These are phyloP conservation scores for Haemorhous mexicanus DNA, from an alignment of 2,113 vertebrate genomes.

Conservation along the genomic window DNA sequence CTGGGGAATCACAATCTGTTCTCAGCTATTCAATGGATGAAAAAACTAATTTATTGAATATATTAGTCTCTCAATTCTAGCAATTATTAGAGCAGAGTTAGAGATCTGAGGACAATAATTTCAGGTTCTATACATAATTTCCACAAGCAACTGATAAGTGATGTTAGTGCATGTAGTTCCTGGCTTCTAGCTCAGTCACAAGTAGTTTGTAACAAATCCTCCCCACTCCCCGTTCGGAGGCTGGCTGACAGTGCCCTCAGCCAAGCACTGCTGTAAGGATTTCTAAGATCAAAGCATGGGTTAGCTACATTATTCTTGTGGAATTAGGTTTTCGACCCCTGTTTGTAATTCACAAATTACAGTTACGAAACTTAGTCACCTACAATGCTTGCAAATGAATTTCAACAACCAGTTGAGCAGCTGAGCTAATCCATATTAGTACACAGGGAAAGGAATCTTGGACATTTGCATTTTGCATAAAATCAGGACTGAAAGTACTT, in stretches of 20 bases:
- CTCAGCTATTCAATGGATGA: constrained; percentile 18
- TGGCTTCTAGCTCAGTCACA: neutral
- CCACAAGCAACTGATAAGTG: neutral
- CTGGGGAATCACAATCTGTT: constrained; percentile 49
- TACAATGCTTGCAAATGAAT: neutral
- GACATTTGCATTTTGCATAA: neutral
- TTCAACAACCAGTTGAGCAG: neutral
- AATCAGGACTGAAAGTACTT: constrained; percentile 5
- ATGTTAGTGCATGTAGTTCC: neutral
- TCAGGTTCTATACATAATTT: neutral
- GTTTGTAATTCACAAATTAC: neutral
- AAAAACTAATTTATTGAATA: constrained; percentile 42
- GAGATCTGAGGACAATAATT: constrained; percentile 26
- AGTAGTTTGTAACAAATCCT: neutral
- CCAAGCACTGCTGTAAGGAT: neutral
- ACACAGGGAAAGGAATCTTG: neutral
- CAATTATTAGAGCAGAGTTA: constrained; percentile 19
- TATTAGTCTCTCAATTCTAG: constrained; percentile 5
- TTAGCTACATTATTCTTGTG: neutral
- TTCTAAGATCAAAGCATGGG: constrained; percentile 4
- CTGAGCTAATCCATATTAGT: neutral
- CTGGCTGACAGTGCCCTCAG: neutral
- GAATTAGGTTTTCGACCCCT: neutral
- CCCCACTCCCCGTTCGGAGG: fast-evolving
- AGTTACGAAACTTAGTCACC: neutral